Evolutionary conservation across 2,113 vertebrate genomes (phyloP), one percentile per base, ranked within the genome.

Genomic region (Aplodontia rufa): DNA sequence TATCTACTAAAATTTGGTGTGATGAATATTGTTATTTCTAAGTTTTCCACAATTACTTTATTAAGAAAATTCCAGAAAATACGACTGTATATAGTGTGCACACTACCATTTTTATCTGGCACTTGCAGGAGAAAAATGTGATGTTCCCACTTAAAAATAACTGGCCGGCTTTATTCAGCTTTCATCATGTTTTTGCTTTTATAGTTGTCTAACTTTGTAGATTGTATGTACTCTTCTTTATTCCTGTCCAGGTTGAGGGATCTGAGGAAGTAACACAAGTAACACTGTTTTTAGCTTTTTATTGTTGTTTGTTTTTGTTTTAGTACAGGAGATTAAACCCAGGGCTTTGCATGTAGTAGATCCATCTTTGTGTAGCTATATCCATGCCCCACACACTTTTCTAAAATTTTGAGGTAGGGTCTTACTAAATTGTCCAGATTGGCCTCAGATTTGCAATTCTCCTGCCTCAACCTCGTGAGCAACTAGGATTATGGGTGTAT

Each of bases 1-100:
- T 93, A 64, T 51, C 68, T 96, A 83, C 45, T 95, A 97, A 32
- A 93, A 94, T 78, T 60, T 74, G 92, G 0, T 84, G 66, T 93
- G 6, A 62, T 88, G 42, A 81, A 12, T 49, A 84, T 78, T 81
- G 17, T 47, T 74, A 12, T 90, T 95, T 68, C 37, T 68, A 51
- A 85, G 8, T 6, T 74, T 87, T 89, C 85, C 53, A 16, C 22
- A 92, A 47, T 49, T 64, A 32, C 76, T 90, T 87, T 81, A 32
- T 71, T 10, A 60, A 82, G 47, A 92, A 60, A 58, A 35, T 84
- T 76, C 28, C 86, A 68, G 72, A 37, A 94, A 96, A 51, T 69
- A 10, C 72, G 47, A 2, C 53, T 40, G 0, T 60, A 86, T 81
- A 55, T 7, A 71, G 7, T 12, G 68, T 51, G 40, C 20, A 85